Evolutionary conservation across 2,797 vertebrate genomes (phyloP), one percentile per base, ranked within the genome.

Genomic region (Forpus xanthops): DNA sequence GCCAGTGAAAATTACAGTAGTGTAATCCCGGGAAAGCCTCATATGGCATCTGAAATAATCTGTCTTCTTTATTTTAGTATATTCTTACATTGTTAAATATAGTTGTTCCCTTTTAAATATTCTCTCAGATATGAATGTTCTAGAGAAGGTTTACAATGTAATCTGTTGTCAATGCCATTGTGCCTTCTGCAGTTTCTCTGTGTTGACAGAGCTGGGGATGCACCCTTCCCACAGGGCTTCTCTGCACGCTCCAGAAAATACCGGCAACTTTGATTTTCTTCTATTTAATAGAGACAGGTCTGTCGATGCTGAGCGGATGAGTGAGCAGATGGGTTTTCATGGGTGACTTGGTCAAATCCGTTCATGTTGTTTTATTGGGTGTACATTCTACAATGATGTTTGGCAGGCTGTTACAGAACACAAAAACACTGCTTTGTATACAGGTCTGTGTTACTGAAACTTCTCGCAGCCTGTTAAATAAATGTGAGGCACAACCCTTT

Each of bases 261-360:
- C 50, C 39, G 60, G 20, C 35, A n/a, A 1, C n/a, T 83, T 72
- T 68, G 87, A 52, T 90, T 95, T 85, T 62, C 66, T 95, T 58
- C 66, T 15, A 4, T 70, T 85, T 87, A 56, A 62, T 16, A 73
- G 53, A 79, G 76, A 53, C 15, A 11, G 71, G 67, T 76, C 60
- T 76, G 71, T 89, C 6, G 0, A 37, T 75, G 67, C 33, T 0
- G 0, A 84, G 35, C 5, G 33, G 77, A 71, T 86, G 87, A 62
- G 37, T 20, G 66, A 92, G 78, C 87, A 94, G 91, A 92, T 93
- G 94, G 87, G 42, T 73, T 89, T 89, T 82, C 87, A 56, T 41
- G 89, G 86, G 61, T 87, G 92, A 25, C 91, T 89, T 82, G 81
- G 39, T 65, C 8, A 12, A 39, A 76, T 73, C 64, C 42, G 84